Conservation (phyloP, 1,140 invertebrate genomes). For the Drosophila melanica region DNA sequence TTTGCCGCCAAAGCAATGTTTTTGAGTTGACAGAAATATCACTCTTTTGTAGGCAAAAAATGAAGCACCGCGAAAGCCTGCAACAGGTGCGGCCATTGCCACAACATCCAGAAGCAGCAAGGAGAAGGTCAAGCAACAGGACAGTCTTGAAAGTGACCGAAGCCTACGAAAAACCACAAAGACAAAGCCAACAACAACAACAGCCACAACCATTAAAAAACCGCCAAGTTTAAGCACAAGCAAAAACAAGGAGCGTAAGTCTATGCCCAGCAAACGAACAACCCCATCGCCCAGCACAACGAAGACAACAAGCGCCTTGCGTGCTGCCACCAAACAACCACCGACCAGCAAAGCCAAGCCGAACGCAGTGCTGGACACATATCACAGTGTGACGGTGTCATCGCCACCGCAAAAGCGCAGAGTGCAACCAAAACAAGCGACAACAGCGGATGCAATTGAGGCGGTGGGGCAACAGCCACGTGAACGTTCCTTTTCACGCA, state of each 20-base stretch:
- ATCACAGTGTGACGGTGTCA: conserved; percentile 81
- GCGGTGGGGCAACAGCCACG: conserved; percentile 31
- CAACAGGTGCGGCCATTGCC: conserved; percentile 51
- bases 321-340: conserved; percentile 39
- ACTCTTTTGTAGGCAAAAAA: conserved; percentile 45
- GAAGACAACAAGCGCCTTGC: conserved; percentile 40
- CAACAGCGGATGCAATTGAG: conserved; percentile 2
- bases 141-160: conserved; percentile 54
- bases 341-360: conserved; percentile 46
- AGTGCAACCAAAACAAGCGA: conserved; percentile 42
- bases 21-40: conserved; percentile 10
- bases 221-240: conserved; percentile 25
- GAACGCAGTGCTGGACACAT: conserved; percentile 79
- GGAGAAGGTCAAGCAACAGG: conserved; percentile 51
- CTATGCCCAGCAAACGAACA: conserved; percentile 38
- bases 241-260: conserved; percentile 54
- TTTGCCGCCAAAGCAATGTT: background rate
- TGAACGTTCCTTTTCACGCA: conserved; percentile 61
- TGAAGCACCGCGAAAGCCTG: conserved; percentile 51
- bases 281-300: conserved; percentile 61
- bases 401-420: conserved; percentile 77
- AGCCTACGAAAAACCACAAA: conserved; percentile 46
- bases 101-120: conserved; percentile 28
- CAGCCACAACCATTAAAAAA: conserved; percentile 41
- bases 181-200: conserved; percentile 7